Percentiles rank a stretch among this genome's conserved stretches.
Conservation (phyloP, 2,797 vertebrate genomes). For the Peromyscus eremicus region DNA sequence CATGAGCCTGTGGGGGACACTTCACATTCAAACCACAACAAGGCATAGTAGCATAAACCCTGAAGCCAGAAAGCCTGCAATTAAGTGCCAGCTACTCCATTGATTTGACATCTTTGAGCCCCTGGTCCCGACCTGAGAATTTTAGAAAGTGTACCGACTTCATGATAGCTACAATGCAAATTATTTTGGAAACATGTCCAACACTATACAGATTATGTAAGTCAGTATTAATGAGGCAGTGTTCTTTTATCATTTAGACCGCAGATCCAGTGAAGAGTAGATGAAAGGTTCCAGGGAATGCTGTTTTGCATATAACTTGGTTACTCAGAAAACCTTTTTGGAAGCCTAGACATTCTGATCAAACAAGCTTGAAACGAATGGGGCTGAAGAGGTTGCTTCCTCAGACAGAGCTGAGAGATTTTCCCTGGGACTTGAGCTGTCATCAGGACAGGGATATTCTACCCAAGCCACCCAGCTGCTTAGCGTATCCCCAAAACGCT, state of each 20-base stretch:
- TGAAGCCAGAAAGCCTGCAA: not conserved
- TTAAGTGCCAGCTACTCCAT: not conserved
- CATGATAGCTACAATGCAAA: not conserved
- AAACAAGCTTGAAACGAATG: not conserved
- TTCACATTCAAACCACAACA: not conserved
- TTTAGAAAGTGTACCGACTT: not conserved
- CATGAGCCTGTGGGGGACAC: not conserved
- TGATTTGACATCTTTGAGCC: not conserved
- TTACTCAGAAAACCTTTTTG: slow-evolving; percentile 5
- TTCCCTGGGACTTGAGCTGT: not conserved
- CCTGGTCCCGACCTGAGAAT: not conserved
- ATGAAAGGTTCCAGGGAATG: not conserved
- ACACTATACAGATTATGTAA: not conserved
- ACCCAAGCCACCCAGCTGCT: not conserved
- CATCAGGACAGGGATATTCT: not conserved
- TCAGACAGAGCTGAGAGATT: not conserved
- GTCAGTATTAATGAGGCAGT: not conserved
- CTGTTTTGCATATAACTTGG: not conserved
- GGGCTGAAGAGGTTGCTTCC: not conserved
- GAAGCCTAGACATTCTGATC: not conserved
- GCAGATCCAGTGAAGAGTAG: not conserved
- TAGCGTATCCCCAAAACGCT: not conserved
- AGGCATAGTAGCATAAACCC: not conserved
- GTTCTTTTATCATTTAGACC: slow-evolving; percentile 2
- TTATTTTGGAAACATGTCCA: not conserved